These are phyloP conservation scores for Xiphydria camelus DNA, from an alignment of 2,888 invertebrate genomes.

Conservation along the genomic window DNA sequence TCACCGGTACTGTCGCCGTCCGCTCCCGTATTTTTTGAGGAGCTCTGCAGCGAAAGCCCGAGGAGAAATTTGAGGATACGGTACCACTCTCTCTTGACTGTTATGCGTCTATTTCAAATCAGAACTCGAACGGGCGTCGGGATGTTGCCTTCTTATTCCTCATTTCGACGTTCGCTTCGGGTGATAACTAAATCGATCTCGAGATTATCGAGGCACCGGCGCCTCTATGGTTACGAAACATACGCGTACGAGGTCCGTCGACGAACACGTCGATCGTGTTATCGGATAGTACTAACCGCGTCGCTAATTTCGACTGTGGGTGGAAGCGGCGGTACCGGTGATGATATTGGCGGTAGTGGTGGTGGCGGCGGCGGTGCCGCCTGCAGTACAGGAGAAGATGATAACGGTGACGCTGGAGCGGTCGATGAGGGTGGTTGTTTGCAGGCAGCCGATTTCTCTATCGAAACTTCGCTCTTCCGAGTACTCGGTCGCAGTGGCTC, in stretches of 20 bases:
- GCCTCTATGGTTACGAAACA: background rate
- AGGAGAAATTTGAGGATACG: too few relatives aligned
- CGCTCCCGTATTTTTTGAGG: slow-evolving; percentile 24
- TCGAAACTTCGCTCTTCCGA: slow-evolving; percentile 32
- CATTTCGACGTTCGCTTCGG: too few relatives aligned
- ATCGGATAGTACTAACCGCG: too few relatives aligned
- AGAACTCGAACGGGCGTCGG: too few relatives aligned
- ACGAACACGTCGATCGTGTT: too few relatives aligned
- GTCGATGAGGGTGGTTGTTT: too few relatives aligned
- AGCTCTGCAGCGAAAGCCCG: slow-evolving; percentile 15
- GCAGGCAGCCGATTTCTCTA: slow-evolving; percentile 25
- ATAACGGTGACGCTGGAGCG: slow-evolving; percentile 15
- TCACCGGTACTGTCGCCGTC: slow-evolving; percentile 29
- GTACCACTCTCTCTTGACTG: too few relatives aligned
- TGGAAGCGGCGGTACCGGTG: slow-evolving; percentile 12
- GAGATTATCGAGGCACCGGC: too few relatives aligned
- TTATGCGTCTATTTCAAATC: too few relatives aligned
- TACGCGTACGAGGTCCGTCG: too few relatives aligned
- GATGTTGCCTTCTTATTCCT: too few relatives aligned
- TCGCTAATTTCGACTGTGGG: slow-evolving; percentile 22
- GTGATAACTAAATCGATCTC: too few relatives aligned
- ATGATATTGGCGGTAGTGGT: slow-evolving; percentile 6
- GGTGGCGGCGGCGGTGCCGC: slow-evolving; percentile 12
- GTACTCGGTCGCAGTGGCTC: slow-evolving; percentile 46
- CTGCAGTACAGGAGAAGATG: slow-evolving; percentile 10